phyloP scores from a whole-genome alignment of 92 coral and sea anemone species.

The Heteractis magnifica region DNA sequence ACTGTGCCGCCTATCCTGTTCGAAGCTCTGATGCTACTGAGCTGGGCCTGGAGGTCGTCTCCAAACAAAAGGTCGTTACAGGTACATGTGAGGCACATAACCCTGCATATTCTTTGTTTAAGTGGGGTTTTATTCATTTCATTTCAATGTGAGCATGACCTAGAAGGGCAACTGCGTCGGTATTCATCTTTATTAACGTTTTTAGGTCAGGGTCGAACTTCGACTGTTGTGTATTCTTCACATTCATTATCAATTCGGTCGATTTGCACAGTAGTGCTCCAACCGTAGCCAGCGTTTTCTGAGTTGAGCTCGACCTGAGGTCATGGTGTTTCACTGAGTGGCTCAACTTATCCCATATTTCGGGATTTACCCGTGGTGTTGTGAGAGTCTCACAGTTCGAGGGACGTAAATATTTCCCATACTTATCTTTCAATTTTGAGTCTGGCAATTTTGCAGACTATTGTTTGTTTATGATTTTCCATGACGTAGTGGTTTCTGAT shows the following conservation, averaged over 20 bases:
- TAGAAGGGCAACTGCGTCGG: conserved; percentile 27
- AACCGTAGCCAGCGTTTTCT: background rate
- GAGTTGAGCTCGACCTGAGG: conserved; percentile 18
- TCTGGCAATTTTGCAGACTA: conserved; percentile 42
- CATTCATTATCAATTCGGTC: background rate
- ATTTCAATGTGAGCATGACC: conserved; percentile 36
- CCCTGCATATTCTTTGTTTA: conserved; percentile 2
- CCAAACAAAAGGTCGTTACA: conserved; percentile 9
- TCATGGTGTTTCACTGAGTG: conserved; percentile 23
- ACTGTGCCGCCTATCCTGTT: background rate
- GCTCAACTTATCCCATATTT: conserved; percentile 31
- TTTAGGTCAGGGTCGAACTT: background rate
- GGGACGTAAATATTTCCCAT: conserved; percentile 35
- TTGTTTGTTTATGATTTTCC: conserved; percentile 32
- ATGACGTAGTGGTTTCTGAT: too few relatives aligned
- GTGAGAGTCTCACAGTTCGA: conserved; percentile 44
- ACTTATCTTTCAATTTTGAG: conserved; percentile 44
- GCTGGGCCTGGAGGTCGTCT: background rate
- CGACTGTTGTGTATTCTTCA: background rate
- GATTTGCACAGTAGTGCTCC: conserved; percentile 8
- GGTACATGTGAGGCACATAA: conserved; percentile 8
- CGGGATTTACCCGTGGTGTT: conserved; percentile 45
- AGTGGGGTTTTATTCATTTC: conserved; percentile 36
- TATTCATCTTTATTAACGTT: conserved; percentile 11
- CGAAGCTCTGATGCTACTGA: conserved; percentile 7